Evolutionary conservation across 2,888 invertebrate species (phyloP), one percentile per base, ranked within the genome.

Genomic region (Dendrolimus houi): DNA sequence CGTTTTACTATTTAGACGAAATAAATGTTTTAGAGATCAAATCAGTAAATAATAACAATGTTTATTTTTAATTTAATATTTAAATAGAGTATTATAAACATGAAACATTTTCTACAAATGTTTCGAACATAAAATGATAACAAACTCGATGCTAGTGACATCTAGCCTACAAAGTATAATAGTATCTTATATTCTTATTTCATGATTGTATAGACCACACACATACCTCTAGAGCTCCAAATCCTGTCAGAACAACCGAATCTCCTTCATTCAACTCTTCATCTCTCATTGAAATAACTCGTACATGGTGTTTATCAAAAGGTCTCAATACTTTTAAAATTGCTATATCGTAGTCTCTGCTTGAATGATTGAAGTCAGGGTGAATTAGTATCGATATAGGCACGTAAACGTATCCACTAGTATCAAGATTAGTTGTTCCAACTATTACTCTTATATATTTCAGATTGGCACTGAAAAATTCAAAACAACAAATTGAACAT

Each of bases 401-500:
- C 7, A 73, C 62, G 57, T 81, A 73, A 56, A 64, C 57, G 52
- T 70, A 63, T 41, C 85, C 87, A 14, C 77, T 82, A 29, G 58
- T 54, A n/a, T 79, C 72, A 59, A 89, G 73, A 66, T 88, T 66
- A 14, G 75, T 78, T 1, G 88, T 90, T 40, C 87, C 89, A 2
- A 82, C 75, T 1, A 87, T 70, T 1, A 79, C 75, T 65, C 78
- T 79, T 53, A 90, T 81, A 55, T 70, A 77, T 41, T 71, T 60
- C 7, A 87, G 80, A 3, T 74, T 56, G 8, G 76, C 82, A 9
- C 89, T 89, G 66, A 59, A 85, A 83, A 29, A 57, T 61, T 10
- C 29, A 29, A 29, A 29, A 29, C 29, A 29, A 29, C 6, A 29
- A 29, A 29, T 29, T 29, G 59, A 58, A 56, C 3, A 8, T 13